These are phyloP conservation scores for Pelusios castaneus DNA, from an alignment of 2,113 vertebrate genomes.

Conservation along the genomic window DNA sequence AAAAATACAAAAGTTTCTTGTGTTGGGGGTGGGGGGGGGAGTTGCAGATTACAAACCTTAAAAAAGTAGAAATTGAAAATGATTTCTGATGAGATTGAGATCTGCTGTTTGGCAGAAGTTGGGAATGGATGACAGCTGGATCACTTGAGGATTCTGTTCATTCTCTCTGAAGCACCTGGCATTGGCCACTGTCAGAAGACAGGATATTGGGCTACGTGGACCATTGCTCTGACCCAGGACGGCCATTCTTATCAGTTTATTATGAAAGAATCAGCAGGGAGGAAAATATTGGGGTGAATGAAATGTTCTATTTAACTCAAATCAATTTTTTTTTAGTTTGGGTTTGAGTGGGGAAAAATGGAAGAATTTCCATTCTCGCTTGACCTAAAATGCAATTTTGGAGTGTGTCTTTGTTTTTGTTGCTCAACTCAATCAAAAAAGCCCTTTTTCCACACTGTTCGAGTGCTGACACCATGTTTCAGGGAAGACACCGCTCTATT, in stretches of 20 bases:
- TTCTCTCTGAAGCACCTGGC: not conserved
- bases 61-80: not conserved
- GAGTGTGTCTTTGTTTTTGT: not conserved
- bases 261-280: not conserved
- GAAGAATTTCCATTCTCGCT: not conserved
- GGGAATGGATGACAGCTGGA: too few relatives aligned
- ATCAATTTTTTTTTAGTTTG: not conserved
- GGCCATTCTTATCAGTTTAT: not conserved
- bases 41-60: not conserved
- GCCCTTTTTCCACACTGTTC: not conserved
- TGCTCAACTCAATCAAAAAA: not conserved
- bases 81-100: not conserved
- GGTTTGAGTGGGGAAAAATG: not conserved
- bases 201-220: not conserved
- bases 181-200: too few relatives aligned
- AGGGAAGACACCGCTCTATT: not conserved
- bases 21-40: too few relatives aligned
- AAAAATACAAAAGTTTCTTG: too few relatives aligned
- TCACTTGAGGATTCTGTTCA: not conserved
- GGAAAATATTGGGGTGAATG: not conserved
- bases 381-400: not conserved
- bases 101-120: too few relatives aligned
- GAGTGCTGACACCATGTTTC: not conserved
- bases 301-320: not conserved
- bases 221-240: too few relatives aligned